Conservation (phyloP, 2,888 invertebrate genomes). For the Hypercompe scribonia region DNA sequence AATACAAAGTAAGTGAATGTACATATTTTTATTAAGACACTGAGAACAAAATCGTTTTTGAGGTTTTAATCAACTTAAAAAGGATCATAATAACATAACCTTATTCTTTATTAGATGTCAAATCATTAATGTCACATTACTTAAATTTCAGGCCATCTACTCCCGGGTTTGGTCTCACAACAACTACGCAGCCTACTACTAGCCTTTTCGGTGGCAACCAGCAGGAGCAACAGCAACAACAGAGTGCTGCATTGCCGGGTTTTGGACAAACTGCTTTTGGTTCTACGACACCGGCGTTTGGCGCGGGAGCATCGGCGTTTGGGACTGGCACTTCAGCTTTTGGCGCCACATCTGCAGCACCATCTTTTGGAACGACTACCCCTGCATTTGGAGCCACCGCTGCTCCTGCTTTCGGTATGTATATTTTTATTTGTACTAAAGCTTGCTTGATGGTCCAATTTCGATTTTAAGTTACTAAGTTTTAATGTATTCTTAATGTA, state of each 20-base stretch:
- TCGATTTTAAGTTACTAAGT: not conserved
- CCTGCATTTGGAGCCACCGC: constrained; percentile 57
- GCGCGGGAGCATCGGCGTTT: constrained; percentile 56
- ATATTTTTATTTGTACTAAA: not conserved
- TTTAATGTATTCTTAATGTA: too few relatives aligned
- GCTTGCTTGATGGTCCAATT: not conserved
- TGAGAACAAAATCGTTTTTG: not conserved
- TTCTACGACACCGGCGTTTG: constrained; percentile 56
- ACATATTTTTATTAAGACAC: constrained; percentile 1
- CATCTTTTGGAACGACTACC: constrained; percentile 54
- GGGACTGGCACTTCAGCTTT: constrained; percentile 65
- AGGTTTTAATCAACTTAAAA: constrained; percentile 6
- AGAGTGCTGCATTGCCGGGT: constrained; percentile 29
- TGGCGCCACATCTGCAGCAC: constrained; percentile 54
- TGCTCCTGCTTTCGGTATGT: constrained; percentile 53
- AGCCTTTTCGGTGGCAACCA: constrained; percentile 70
- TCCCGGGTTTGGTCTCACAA: constrained; percentile 70
- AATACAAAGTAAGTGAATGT: constrained; percentile 75
- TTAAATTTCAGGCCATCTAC: constrained; percentile 68
- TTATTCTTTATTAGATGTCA: constrained; percentile 10
- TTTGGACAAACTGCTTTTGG: constrained; percentile 58
- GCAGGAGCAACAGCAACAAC: constrained; percentile 42
- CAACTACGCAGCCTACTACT: constrained; percentile 68
- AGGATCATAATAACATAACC: not conserved
- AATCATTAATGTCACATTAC: constrained; percentile 4